phyloP scores from a whole-genome alignment of 2,113 vertebrate species.

The Lethenteron reissneri region DNA sequence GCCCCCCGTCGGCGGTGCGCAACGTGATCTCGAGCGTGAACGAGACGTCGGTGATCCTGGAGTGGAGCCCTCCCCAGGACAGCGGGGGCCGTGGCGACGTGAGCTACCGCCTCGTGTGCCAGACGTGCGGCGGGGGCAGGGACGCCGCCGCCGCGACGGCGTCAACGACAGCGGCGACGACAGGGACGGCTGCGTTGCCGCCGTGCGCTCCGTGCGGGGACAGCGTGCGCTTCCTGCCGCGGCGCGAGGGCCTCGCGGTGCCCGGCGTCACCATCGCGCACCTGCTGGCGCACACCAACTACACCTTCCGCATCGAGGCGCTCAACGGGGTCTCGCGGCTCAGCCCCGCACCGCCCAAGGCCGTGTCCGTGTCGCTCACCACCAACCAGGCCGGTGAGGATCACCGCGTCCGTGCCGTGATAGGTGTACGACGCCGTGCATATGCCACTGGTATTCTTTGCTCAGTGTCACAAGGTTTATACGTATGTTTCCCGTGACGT shows the following conservation, averaged over 20 bases:
- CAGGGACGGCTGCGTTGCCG: slow-evolving; percentile 24
- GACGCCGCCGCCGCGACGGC: background rate
- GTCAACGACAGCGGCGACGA: slow-evolving; percentile 23
- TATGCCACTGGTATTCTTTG: too few relatives aligned
- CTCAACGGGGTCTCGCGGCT: slow-evolving; percentile 37
- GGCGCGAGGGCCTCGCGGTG: slow-evolving; percentile 31
- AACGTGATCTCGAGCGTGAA: slow-evolving; percentile 39
- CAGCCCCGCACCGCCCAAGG: slow-evolving; percentile 23
- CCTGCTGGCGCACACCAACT: slow-evolving; percentile 40
- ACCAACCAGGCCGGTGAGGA: slow-evolving; percentile 38
- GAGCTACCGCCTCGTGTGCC: slow-evolving; percentile 36
- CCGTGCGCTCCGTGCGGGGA: slow-evolving; percentile 31
- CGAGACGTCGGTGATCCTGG: slow-evolving; percentile 38
- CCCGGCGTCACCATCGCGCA: slow-evolving; percentile 28
- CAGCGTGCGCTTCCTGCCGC: slow-evolving; percentile 32
- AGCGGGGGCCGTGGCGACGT: slow-evolving; percentile 32
- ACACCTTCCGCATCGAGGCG: slow-evolving; percentile 38
- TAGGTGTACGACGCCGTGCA: too few relatives aligned
- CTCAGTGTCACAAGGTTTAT: too few relatives aligned
- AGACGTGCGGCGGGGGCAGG: slow-evolving; percentile 25
- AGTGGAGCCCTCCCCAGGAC: slow-evolving; percentile 37
- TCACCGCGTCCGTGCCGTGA: background rate
- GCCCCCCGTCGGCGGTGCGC: slow-evolving; percentile 35
- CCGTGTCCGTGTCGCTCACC: slow-evolving; percentile 31
- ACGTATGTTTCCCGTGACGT: too few relatives aligned